A percentile compares a stretch with the other conserved stretches of the same genome.
These are phyloP conservation scores for Mormyrops boulengeri DNA, from an alignment of 2,797 vertebrate species.

Conservation along the genomic window DNA sequence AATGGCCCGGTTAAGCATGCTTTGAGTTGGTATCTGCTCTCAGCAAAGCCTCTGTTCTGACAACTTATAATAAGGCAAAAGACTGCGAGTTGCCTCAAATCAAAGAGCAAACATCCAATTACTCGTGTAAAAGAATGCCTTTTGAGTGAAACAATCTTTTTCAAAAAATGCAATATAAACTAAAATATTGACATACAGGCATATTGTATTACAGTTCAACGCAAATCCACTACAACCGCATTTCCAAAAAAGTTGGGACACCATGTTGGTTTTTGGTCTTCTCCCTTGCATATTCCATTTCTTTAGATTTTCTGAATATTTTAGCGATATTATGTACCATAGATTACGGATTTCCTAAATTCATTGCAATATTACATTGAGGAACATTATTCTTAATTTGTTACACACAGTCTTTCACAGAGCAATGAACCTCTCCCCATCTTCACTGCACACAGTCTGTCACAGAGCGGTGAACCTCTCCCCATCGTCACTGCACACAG, in stretches of 20 bases:
- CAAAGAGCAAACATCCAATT: not conserved
- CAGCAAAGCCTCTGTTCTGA: not conserved
- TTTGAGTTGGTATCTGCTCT: not conserved
- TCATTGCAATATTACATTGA: not conserved
- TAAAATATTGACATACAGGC: not conserved
- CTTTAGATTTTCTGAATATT: not conserved
- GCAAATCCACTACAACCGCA: not conserved
- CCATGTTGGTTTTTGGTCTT: not conserved
- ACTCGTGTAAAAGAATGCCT: not conserved
- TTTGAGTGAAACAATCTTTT: not conserved
- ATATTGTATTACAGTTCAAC: not conserved
- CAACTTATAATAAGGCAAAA: not conserved
- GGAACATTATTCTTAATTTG: not conserved
- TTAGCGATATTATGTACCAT: not conserved
- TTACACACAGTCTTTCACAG: not conserved
- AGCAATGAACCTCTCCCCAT: too few species aligned
- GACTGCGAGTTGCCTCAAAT: not conserved
- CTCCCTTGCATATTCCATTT: not conserved
- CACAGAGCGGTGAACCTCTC: too few species aligned
- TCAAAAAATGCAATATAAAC: not conserved
- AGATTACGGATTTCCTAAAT: not conserved
- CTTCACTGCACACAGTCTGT: too few species aligned
- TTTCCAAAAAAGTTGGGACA: not conserved
- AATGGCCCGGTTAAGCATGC: not conserved
- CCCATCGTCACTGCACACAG: too few species aligned